Base-by-base conservation (phyloP, 2,888 invertebrate species). In the Cetonia aurata region DNA sequence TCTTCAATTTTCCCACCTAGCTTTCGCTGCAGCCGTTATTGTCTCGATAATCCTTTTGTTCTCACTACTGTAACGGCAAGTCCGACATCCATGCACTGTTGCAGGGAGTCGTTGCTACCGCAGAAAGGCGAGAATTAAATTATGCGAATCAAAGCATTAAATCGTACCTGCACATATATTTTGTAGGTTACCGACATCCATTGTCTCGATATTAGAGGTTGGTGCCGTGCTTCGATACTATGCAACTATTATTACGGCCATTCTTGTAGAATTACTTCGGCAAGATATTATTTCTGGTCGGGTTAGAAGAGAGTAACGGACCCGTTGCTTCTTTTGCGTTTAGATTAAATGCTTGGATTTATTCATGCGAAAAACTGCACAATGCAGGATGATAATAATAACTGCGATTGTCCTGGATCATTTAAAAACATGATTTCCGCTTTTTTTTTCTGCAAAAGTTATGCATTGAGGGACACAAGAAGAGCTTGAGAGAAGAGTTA, bases 301-400 rank as follows among this genome's bases (percentile, higher is more conserved):
- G 48, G 9, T 13, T 25, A 37, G 48, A 62, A 50, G 62, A 62
- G 50, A 62, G 62, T 62, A 62, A 62, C 62, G 62, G 62, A 62
- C 33, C 31, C 9, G 50, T 13, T 37, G 62, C 48, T 62, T 62
- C 62, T 50, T 62, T 62, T 50, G 25, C 48, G 48, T 37, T 62
- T 33, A 12, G 57, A 15, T 48, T 62, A 62, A 62, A 48, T 62
- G 50, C 33, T 37, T 17, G 17, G 31, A 57, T 57, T 62, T 62
- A 62, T 12, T 17, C 48, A 62, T 31, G 62, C 62, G 48, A 37
- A 62, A 62, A 62, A 15, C 62, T 62, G 55, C 37, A 37, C 37
- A 37, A 37, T 37, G 42, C 50, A 50, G 48, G 50, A 62, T 46
- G 60, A 60, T 60, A 60, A 60, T 62, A 50, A 62, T 62, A 44